These are phyloP conservation scores for Leptinotarsa juncta DNA, from an alignment of 2,888 invertebrate species.

Conservation along the genomic window DNA sequence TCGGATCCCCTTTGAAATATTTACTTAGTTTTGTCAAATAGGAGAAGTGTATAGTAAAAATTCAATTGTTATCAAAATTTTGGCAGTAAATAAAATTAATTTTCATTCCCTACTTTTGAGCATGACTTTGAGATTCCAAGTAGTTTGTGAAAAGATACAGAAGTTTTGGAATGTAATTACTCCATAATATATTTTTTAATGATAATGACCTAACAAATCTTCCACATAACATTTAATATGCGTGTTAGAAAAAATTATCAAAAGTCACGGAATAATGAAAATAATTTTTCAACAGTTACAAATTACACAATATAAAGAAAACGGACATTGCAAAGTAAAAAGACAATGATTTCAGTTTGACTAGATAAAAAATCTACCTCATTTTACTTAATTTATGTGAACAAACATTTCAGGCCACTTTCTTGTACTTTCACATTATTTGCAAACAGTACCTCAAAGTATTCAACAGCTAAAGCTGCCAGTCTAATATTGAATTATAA, in stretches of 20 bases:
- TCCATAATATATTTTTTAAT: neutral
- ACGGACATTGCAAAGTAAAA: neutral
- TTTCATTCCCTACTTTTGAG: constrained; percentile 2
- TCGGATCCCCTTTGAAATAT: neutral
- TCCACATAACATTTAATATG: neutral
- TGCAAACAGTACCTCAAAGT: neutral
- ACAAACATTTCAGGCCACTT: constrained; percentile 25
- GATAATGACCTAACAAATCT: neutral
- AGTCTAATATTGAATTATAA: constrained; percentile 4
- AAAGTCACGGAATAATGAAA: neutral
- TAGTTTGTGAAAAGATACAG: constrained; percentile 1
- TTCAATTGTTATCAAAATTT: neutral
- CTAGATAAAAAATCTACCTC: neutral
- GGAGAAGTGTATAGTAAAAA: neutral
- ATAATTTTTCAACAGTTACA: neutral
- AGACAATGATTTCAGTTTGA: neutral
- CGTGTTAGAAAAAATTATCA: too few species aligned
- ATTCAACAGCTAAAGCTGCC: constrained; percentile 5
- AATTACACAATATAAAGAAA: neutral
- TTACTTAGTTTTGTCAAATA: constrained; percentile 11
- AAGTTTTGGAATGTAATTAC: constrained; percentile 10
- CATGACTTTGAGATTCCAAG: constrained; percentile 3
- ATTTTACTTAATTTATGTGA: neutral
- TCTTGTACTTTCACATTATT: constrained; percentile 27
- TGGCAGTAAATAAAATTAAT: neutral